Conservation (phyloP, 2,797 vertebrate genomes). For the Argyrosomus regius region DNA sequence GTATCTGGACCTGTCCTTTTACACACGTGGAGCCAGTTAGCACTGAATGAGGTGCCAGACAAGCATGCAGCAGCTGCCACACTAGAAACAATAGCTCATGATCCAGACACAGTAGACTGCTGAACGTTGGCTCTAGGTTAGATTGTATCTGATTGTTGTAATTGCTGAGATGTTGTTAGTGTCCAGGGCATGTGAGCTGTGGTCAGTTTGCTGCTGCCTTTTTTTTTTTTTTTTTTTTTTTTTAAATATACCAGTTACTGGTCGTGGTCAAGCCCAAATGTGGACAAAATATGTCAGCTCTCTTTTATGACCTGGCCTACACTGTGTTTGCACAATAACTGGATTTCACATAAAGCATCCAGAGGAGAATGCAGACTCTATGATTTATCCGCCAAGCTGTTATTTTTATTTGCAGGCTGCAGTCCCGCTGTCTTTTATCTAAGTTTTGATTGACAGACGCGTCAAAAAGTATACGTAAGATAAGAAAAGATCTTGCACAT, state of each 20-base stretch:
- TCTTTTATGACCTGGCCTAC: slow-evolving; percentile 23
- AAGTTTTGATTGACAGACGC: neutral
- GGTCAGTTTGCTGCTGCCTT: neutral
- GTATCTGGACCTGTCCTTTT: slow-evolving; percentile 77
- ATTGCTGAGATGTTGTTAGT: slow-evolving; percentile 31
- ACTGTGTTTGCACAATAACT: slow-evolving; percentile 22
- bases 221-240: neutral
- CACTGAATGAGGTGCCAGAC: slow-evolving; percentile 84
- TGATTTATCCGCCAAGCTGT: neutral
- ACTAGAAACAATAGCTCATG: slow-evolving; percentile 67
- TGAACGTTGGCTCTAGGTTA: slow-evolving; percentile 55
- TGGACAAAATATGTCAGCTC: slow-evolving; percentile 25
- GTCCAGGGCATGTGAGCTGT: slow-evolving; percentile 13
- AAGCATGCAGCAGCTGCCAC: slow-evolving; percentile 79
- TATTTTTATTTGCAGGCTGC: slow-evolving; percentile 8
- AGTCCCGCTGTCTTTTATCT: neutral
- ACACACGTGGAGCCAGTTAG: slow-evolving; percentile 86
- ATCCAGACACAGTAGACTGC: slow-evolving; percentile 66
- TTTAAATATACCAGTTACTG: neutral
- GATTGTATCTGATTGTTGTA: slow-evolving; percentile 21
- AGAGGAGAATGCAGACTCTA: neutral
- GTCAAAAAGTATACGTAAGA: neutral
- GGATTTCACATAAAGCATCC: slow-evolving; percentile 4
- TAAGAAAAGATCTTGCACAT: neutral
- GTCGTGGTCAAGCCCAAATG: slow-evolving; percentile 23